Evolutionary conservation across 2,797 vertebrate species (phyloP).

Genomic region (Falco berigora): DNA sequence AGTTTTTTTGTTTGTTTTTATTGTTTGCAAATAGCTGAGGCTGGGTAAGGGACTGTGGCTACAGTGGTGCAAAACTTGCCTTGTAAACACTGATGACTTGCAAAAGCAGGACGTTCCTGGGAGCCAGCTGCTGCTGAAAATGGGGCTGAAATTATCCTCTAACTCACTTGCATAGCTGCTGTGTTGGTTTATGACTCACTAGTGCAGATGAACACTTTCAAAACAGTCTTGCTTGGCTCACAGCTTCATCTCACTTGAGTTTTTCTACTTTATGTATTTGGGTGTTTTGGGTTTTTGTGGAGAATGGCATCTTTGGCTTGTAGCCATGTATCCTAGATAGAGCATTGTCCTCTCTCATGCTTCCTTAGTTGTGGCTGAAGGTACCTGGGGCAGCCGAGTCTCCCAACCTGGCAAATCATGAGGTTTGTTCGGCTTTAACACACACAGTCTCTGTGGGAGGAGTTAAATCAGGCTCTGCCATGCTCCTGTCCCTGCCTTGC

Average conservation of each 20-base stretch:
- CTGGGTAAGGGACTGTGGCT: not conserved
- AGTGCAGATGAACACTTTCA: not conserved
- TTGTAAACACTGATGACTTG: not conserved
- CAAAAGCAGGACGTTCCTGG: not conserved
- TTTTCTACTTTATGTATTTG: not conserved
- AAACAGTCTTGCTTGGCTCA: not conserved
- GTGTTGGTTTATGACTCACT: not conserved
- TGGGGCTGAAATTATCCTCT: not conserved
- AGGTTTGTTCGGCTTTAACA: not conserved
- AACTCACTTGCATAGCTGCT: not conserved
- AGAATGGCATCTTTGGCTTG: not conserved
- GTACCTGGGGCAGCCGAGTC: not conserved
- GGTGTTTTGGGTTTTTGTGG: not conserved
- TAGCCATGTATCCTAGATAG: not conserved
- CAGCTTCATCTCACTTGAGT: not conserved
- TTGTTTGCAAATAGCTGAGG: not conserved
- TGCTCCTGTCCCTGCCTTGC: not conserved
- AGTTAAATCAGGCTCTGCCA: not conserved
- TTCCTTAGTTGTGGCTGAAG: not conserved
- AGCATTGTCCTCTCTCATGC: not conserved
- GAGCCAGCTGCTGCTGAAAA: not conserved
- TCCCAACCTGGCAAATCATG: not conserved
- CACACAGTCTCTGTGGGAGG: not conserved
- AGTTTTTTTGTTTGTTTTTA: too few species aligned
- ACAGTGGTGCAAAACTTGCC: not conserved